Conservation (phyloP, 2,888 invertebrate genomes). For the Lasioglossum villosulum region DNA sequence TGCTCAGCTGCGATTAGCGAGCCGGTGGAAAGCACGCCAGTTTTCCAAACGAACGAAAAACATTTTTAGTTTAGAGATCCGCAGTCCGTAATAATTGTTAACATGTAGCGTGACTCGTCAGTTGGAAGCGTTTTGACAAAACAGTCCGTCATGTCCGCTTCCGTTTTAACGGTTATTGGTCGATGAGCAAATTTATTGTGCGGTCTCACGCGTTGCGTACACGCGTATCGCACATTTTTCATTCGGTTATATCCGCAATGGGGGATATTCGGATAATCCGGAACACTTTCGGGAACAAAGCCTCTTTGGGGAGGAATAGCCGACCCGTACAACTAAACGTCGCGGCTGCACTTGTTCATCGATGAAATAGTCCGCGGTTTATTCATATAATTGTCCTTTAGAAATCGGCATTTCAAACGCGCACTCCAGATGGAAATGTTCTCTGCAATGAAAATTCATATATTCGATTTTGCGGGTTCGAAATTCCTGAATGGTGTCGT, state of each 20-base stretch:
- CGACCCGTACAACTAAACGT: constrained; percentile 4
- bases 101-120: neutral
- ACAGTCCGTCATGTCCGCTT: constrained; percentile 63
- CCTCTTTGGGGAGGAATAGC: constrained; percentile 22
- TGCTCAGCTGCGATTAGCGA: too few relatives aligned
- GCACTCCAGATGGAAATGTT: neutral
- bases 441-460: neutral
- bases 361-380: constrained; percentile 1
- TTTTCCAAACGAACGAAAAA: neutral
- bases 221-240: constrained; percentile 60
- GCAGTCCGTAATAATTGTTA: neutral
- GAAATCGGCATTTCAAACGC: neutral
- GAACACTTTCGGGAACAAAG: constrained; percentile 18
- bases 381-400: neutral
- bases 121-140: constrained; percentile 57
- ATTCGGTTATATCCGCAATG: constrained; percentile 34
- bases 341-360: neutral
- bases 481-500: neutral
- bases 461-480: neutral
- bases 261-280: constrained; percentile 48
- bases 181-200: constrained; percentile 56
- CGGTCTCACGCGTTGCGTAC: constrained; percentile 30
- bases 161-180: constrained; percentile 51
- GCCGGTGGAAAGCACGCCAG: too few relatives aligned
- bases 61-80: neutral